Evolutionary conservation across 2,888 invertebrate genomes (phyloP), one percentile per base, ranked within the genome.

Genomic region (Amaurobius ferox): DNA sequence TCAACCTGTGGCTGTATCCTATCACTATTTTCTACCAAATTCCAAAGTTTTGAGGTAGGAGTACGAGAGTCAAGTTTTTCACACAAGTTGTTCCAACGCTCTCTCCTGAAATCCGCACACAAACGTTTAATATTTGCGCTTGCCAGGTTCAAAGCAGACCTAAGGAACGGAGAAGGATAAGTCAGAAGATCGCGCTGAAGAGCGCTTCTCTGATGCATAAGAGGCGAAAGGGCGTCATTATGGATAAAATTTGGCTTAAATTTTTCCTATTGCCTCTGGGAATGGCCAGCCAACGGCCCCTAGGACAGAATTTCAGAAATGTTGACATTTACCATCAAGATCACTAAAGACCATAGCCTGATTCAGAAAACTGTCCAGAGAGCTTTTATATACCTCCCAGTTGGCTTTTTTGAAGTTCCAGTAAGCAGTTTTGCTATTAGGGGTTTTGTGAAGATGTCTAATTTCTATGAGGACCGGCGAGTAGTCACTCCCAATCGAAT

Each of bases 231-330:
- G 23, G 30, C 64, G 11, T 64, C 29, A 13, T 64, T 28, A 64
- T 64, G 64, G 29, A 64, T 29, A 64, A 64, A 64, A 7, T 64
- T 64, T 11, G 64, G 64, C 13, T 28, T 28, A 29, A 0, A 29
- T 64, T 7, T 64, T 29, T 64, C 29, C 64, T 64, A 29, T 64
- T 64, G 29, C 11, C 64, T 64, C 64, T 64, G 6, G 64, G 29
- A 19, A 64, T 64, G 19, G 29, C 64, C 30, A 29, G 16, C n/a
- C n/a, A n/a, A n/a, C n/a, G n/a, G n/a, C n/a, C n/a, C n/a, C n/a
- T n/a, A n/a, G n/a, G n/a, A n/a, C n/a, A n/a, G n/a, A n/a, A n/a
- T n/a, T n/a, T n/a, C n/a, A n/a, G n/a, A n/a, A n/a, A n/a, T n/a
- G 64, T 9, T 28, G 23, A 23, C 62, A 62, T 62, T 62, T 62